Conservation (phyloP, 2,113 vertebrate species). For the Philantomba maxwellii region DNA sequence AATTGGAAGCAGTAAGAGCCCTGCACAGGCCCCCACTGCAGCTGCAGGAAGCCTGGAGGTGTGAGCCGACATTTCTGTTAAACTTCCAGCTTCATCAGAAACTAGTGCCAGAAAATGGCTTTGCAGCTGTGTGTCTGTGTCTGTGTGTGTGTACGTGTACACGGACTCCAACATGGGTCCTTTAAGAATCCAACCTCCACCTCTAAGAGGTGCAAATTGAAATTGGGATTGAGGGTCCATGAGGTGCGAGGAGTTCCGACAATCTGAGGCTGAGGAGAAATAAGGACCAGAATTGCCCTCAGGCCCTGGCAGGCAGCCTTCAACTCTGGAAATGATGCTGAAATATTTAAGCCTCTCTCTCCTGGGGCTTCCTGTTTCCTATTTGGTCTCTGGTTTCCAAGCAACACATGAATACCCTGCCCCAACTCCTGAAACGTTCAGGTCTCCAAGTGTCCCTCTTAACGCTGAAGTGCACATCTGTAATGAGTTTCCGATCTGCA, state of each 20-base stretch:
- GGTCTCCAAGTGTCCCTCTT: slow-evolving; percentile 68
- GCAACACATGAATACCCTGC: slow-evolving; percentile 71
- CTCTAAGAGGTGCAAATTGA: background rate
- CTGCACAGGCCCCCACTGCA: background rate
- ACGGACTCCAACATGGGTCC: background rate
- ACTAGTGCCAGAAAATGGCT: background rate
- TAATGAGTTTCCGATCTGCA: slow-evolving; percentile 78
- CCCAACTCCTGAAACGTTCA: slow-evolving; percentile 70
- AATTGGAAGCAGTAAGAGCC: slow-evolving; percentile 45
- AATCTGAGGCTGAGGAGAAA: background rate
- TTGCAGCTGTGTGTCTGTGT: background rate
- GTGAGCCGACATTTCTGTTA: background rate
- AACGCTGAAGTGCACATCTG: slow-evolving; percentile 71
- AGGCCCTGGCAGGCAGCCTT: slow-evolving; percentile 71
- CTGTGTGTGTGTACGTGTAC: background rate
- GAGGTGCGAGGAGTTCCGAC: background rate
- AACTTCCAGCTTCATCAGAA: background rate
- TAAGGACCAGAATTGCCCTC: slow-evolving; percentile 30
- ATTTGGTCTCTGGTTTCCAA: slow-evolving; percentile 82
- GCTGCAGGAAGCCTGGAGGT: background rate
- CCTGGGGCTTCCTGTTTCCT: slow-evolving; percentile 78
- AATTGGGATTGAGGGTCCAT: background rate
- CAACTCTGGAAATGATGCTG: slow-evolving; percentile 69
- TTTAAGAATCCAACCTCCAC: background rate
- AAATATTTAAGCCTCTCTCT: slow-evolving; percentile 74